Evolutionary conservation across 1,140 invertebrate genomes (phyloP).

Genomic region (Wasmannia auropunctata): DNA sequence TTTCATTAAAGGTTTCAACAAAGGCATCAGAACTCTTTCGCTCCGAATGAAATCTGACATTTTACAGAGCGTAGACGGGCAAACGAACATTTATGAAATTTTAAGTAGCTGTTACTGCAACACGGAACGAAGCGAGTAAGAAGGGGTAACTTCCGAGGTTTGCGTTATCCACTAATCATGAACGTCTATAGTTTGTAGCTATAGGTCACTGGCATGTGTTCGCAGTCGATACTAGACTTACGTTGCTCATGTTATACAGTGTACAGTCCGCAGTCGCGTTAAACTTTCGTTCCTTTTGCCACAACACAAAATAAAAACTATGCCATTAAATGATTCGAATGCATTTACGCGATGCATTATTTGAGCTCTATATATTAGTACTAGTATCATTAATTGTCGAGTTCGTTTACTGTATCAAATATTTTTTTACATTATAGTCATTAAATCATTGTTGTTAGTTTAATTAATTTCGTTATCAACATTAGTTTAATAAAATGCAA

Average conservation of each 20-base stretch:
- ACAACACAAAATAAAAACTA: neutral
- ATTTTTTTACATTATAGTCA: neutral
- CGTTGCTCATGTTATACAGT: neutral
- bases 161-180: slow-evolving; percentile 60
- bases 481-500: neutral
- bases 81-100: slow-evolving; percentile 59
- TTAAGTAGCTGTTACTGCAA: slow-evolving; percentile 46
- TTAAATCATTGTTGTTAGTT: neutral
- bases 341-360: neutral
- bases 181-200: slow-evolving; percentile 38
- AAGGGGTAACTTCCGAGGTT: neutral
- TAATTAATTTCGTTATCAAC: neutral
- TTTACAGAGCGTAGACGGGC: slow-evolving; percentile 29
- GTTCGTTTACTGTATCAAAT: neutral
- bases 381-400: neutral
- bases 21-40: slow-evolving; percentile 12
- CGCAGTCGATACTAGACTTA: slow-evolving; percentile 44
- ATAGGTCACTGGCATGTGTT: slow-evolving; percentile 19
- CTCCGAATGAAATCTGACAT: slow-evolving; percentile 53
- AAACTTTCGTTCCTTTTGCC: neutral
- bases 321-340: neutral
- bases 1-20: neutral
- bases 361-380: neutral
- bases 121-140: neutral
- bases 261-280: neutral